Conservation (phyloP, 2,797 vertebrate species). For the Notoglanidium macrostoma region DNA sequence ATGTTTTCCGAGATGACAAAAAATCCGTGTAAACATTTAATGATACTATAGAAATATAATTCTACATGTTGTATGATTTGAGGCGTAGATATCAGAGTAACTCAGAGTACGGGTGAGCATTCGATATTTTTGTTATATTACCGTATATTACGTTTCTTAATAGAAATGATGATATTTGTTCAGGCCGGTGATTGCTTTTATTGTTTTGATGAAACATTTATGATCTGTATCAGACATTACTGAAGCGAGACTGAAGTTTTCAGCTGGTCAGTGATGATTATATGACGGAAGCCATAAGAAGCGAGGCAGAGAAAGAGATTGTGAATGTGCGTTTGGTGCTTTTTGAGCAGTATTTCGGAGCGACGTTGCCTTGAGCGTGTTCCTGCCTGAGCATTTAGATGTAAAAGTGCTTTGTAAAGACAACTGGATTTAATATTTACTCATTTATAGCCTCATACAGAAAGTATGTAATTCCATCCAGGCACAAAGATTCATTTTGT, state of each 20-base stretch:
- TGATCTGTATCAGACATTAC: neutral
- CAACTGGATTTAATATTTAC: constrained; percentile 14
- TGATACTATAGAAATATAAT: neutral
- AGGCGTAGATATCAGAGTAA: neutral
- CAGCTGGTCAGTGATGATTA: neutral
- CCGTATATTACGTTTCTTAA: too few relatives aligned
- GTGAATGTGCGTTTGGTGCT: neutral
- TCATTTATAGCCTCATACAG: neutral
- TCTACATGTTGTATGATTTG: neutral
- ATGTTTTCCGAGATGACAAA: neutral
- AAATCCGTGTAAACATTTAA: neutral
- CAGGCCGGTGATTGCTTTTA: neutral
- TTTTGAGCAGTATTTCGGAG: neutral
- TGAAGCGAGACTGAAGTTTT: neutral
- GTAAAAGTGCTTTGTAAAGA: neutral
- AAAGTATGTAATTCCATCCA: neutral
- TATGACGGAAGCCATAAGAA: neutral
- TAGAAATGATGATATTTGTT: neutral
- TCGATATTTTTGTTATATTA: neutral
- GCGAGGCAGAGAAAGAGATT: neutral
- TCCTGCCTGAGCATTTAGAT: neutral
- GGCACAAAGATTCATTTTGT: neutral
- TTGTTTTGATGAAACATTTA: neutral
- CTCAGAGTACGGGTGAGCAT: neutral
- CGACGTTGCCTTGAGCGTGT: neutral